These are phyloP conservation scores for Phrynocephalus forsythii DNA, from an alignment of 2,797 vertebrate genomes.

Conservation along the genomic window DNA sequence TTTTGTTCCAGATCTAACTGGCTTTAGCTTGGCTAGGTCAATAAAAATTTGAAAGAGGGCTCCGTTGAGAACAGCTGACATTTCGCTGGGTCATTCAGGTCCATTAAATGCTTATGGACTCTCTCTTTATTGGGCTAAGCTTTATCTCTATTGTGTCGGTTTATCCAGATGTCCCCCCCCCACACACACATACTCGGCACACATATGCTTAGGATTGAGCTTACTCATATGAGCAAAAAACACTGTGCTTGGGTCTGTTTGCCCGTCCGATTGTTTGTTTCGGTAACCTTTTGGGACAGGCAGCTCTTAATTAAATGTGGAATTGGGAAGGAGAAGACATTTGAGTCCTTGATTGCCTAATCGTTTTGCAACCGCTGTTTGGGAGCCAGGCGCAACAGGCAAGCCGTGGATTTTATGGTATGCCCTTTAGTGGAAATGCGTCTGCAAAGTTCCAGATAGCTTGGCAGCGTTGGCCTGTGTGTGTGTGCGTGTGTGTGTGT, in stretches of 20 bases:
- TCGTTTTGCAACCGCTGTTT: constrained; percentile 19
- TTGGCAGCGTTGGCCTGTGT: accelerated
- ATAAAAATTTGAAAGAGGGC: too few species aligned
- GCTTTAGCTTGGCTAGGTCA: neutral
- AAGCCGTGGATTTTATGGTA: constrained; percentile 2
- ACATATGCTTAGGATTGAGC: neutral
- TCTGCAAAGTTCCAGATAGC: neutral
- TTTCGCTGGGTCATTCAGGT: neutral
- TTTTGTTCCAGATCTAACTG: neutral
- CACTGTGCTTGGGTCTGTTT: constrained; percentile 3
- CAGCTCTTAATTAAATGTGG: neutral
- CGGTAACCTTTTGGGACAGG: constrained; percentile 57
- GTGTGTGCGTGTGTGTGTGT: accelerated
- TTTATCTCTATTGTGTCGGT: neutral
- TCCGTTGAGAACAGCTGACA: neutral
- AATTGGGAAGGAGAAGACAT: neutral
- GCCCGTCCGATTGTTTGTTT: constrained; percentile 17
- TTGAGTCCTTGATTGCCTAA: neutral
- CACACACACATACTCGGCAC: too few species aligned
- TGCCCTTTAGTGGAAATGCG: neutral
- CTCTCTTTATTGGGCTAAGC: too few species aligned
- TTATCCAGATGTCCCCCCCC: neutral
- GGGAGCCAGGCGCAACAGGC: neutral
- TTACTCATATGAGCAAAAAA: neutral
- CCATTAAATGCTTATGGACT: neutral